These are phyloP conservation scores for Zelostemma sp. DNA, from an alignment of 1,140 invertebrate genomes.

Conservation along the genomic window DNA sequence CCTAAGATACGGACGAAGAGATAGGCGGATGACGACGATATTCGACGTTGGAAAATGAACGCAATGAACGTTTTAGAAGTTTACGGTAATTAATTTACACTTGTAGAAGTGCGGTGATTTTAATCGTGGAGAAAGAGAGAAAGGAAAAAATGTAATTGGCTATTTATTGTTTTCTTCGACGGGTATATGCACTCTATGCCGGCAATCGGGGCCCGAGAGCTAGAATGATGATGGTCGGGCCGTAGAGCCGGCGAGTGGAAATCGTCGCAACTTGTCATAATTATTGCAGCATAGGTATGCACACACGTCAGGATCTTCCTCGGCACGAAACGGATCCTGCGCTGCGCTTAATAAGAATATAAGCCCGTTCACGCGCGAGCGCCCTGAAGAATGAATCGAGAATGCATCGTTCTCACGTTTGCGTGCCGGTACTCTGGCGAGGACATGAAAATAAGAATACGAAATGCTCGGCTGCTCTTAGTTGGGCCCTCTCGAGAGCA, in stretches of 20 bases:
- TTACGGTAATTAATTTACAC: neutral
- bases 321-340: slow-evolving; percentile 9
- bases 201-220: no score
- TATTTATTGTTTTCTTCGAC: no score
- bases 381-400: slow-evolving; percentile 29
- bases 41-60: slow-evolving; percentile 4
- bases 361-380: slow-evolving; percentile 27
- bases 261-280: no score
- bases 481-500: slow-evolving; percentile 30
- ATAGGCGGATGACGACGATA: no score
- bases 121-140: no score
- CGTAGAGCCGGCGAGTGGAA: no score
- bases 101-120: neutral
- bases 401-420: slow-evolving; percentile 52
- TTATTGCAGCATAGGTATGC: neutral
- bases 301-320: neutral
- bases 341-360: no score
- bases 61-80: neutral
- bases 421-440: slow-evolving; percentile 43
- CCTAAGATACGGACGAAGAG: no score
- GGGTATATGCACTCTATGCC: no score
- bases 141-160: no score
- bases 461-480: slow-evolving; percentile 39
- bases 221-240: no score
- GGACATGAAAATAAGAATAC: slow-evolving; percentile 51